Evolutionary conservation across 1,140 invertebrate genomes (phyloP), one percentile per base, ranked within the genome.

Genomic region (Eupristina koningsbergeri): DNA sequence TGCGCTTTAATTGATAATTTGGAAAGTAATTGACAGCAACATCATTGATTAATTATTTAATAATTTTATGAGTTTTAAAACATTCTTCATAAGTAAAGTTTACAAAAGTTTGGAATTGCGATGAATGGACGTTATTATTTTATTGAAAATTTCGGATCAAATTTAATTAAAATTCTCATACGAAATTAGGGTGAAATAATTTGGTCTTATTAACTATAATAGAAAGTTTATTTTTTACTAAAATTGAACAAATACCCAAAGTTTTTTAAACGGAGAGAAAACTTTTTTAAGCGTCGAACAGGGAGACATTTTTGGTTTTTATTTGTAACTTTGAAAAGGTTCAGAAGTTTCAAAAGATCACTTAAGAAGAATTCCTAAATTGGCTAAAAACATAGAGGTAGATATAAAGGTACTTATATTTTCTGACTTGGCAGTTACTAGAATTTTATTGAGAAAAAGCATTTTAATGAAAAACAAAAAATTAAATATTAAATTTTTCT

Each of bases 301-400:
- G 74, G 39, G 29, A 36, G 29, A 58, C 76, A 63, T 61, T 34
- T 36, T 58, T 6, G 74, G 34, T n/a, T n/a, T 76, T 76, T 63
- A 36, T 31, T 41, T 71, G 5, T 0, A 64, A 41, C 29, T 53
- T 76, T 3, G 5, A n/a, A 22, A 78, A 41, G 31, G 34, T 36
- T 29, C 26, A 26, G 5, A 36, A 76, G 50, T 41, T 77, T 39
- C 8, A 34, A 17, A 41, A 53, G 5, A 75, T 47, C 26, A 31
- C n/a, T 67, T 22, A 47, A 36, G 64, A 19, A 39, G 39, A 80
- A 80, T 71, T 80, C 67, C 69, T 53, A 80, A 80, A 80, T 73
- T 80, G 45, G 41, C 26, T 29, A 0, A n/a, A n/a, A n/a, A 22
- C 67, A 8, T 36, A 29, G 5, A 29, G 29, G 58, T 29, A 29